A percentile compares a stretch with the other conserved stretches of the same genome.
These are phyloP conservation scores for Cyanistes caeruleus DNA, from an alignment of 2,113 vertebrate genomes.

Conservation along the genomic window DNA sequence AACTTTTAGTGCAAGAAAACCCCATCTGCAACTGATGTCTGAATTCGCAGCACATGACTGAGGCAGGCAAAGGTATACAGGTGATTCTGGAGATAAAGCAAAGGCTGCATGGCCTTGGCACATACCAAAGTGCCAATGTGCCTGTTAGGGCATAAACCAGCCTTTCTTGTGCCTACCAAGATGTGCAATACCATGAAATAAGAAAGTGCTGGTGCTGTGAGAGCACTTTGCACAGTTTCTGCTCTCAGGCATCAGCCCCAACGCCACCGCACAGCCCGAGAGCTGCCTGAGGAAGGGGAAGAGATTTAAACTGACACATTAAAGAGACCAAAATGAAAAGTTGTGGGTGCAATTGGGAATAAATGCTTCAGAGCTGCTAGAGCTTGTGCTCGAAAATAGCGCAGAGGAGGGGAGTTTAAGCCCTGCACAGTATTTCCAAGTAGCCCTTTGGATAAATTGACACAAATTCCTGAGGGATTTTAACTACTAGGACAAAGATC, in stretches of 20 bases:
- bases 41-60: not conserved
- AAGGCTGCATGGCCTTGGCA: not conserved
- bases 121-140: not conserved
- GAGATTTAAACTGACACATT: not conserved
- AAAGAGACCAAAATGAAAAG: constrained; percentile 6
- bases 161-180: not conserved
- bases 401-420: not conserved
- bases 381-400: not conserved
- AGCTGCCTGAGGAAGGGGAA: not conserved
- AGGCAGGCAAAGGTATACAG: not conserved
- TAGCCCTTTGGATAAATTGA: constrained; percentile 2
- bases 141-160: not conserved
- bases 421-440: constrained; percentile 5
- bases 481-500: not conserved
- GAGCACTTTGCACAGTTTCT: not conserved
- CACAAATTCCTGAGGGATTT: constrained; percentile 45
- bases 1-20: not conserved
- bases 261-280: not conserved
- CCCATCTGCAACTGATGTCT: not conserved
- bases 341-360: not conserved
- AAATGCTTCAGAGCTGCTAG: not conserved
- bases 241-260: not conserved
- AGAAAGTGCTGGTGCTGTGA: not conserved
- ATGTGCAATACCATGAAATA: not conserved
- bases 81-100: not conserved